A percentile compares a stretch with the other conserved stretches of the same genome.
Conservation (phyloP, 2,888 invertebrate genomes). For the Nasonovia ribisnigri region DNA sequence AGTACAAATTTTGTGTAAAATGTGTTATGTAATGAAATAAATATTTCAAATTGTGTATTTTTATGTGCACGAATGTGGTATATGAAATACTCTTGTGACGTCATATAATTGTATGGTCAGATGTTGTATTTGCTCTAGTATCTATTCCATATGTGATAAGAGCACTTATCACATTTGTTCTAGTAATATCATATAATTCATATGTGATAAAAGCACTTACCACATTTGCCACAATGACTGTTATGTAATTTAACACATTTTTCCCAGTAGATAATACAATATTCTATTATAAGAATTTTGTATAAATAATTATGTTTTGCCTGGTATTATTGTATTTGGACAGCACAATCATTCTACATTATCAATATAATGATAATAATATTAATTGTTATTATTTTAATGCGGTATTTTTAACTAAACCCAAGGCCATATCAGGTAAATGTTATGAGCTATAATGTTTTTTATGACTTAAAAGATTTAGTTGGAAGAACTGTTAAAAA, state of each 20-base stretch:
- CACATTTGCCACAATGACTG: neutral
- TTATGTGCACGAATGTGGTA: neutral
- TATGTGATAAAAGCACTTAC: conserved; percentile 11
- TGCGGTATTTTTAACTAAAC: conserved; percentile 37
- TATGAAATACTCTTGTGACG: conserved; percentile 3
- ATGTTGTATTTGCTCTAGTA: neutral
- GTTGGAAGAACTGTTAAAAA: conserved; percentile 56
- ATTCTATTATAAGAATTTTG: neutral
- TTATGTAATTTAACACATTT: conserved; percentile 2
- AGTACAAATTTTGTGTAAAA: conserved; percentile 13
- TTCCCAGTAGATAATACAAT: neutral
- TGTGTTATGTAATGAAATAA: neutral
- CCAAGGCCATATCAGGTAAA: conserved; percentile 62
- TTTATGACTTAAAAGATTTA: conserved; percentile 62
- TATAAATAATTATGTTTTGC: neutral
- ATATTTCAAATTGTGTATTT: conserved; percentile 1
- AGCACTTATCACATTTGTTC: neutral
- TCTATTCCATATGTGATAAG: neutral
- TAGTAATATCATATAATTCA: neutral
- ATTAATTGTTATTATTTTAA: neutral
- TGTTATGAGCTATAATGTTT: conserved; percentile 51
- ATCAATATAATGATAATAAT: neutral
- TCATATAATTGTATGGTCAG: neutral
- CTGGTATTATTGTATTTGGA: neutral
- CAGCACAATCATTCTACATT: neutral